Evolutionary conservation across 2,113 vertebrate species (phyloP).

Genomic region (Cinclus mexicanus): DNA sequence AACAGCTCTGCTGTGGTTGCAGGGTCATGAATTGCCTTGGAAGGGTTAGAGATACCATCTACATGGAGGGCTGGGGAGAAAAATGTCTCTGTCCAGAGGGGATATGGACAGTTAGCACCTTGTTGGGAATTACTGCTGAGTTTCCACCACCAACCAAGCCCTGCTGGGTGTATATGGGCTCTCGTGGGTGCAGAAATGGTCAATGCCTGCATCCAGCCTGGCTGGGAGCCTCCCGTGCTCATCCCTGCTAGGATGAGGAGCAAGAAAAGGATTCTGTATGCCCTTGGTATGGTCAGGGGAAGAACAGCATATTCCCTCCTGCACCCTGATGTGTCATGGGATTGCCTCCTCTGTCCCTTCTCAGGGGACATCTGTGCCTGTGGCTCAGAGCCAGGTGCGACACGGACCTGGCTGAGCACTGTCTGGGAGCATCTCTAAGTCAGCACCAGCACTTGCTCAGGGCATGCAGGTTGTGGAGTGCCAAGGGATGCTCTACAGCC

Average conservation of each 20-base stretch:
- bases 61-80: neutral
- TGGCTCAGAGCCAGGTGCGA: neutral
- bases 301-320: neutral
- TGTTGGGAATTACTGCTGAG: neutral
- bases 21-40: conserved; percentile 7
- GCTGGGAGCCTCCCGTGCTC: accelerated
- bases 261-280: neutral
- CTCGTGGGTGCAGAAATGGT: neutral
- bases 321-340: neutral
- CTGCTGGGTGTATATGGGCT: neutral
- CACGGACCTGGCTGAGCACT: neutral
- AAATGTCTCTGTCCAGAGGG: neutral
- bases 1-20: conserved; percentile 21
- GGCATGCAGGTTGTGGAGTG: neutral
- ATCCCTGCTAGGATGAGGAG: neutral
- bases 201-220: neutral
- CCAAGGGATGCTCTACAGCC: neutral
- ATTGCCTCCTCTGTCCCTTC: neutral
- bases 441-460: neutral
- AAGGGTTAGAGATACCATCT: neutral
- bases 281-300: neutral
- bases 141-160: neutral
- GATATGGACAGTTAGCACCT: neutral
- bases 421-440: neutral
- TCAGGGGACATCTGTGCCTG: neutral